Evolutionary conservation across 2,797 vertebrate genomes (phyloP).

Genomic region (Prunella strophiata): DNA sequence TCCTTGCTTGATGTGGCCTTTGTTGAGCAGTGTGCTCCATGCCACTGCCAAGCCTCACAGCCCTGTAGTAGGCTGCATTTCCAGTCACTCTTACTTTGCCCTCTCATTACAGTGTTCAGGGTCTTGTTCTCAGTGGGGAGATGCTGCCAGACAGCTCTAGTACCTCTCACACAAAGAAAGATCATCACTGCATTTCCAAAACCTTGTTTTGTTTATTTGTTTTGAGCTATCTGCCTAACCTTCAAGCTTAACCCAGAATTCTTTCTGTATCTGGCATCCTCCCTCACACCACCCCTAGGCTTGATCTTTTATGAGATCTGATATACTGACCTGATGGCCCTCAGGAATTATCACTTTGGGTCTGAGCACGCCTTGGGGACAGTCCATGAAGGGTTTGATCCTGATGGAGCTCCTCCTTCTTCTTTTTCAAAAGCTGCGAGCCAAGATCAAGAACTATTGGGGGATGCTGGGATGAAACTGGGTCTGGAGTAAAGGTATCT

Average conservation of each 20-base stretch:
- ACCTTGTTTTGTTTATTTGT: not conserved
- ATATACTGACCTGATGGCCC: not conserved
- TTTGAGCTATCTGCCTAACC: not conserved
- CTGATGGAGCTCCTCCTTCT: not conserved
- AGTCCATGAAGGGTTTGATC: not conserved
- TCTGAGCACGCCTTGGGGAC: not conserved
- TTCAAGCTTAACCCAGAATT: not conserved
- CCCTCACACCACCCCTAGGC: not conserved
- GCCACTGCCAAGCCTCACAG: rapidly evolving
- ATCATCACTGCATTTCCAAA: not conserved
- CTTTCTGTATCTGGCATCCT: not conserved
- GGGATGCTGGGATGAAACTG: not conserved
- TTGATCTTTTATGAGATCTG: not conserved
- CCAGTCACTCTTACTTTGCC: not conserved
- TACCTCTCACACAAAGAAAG: not conserved
- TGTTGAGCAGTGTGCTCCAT: not conserved
- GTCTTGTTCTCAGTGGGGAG: rapidly evolving
- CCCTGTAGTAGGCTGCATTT: not conserved
- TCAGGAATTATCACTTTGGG: not conserved
- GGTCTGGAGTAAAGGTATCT: not conserved
- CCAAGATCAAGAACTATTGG: not conserved
- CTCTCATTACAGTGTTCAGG: not conserved
- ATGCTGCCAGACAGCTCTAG: not conserved
- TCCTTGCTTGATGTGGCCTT: not conserved
- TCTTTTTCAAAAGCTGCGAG: not conserved